Conservation (phyloP, 2,113 vertebrate species). For the Nycticorax nycticorax region DNA sequence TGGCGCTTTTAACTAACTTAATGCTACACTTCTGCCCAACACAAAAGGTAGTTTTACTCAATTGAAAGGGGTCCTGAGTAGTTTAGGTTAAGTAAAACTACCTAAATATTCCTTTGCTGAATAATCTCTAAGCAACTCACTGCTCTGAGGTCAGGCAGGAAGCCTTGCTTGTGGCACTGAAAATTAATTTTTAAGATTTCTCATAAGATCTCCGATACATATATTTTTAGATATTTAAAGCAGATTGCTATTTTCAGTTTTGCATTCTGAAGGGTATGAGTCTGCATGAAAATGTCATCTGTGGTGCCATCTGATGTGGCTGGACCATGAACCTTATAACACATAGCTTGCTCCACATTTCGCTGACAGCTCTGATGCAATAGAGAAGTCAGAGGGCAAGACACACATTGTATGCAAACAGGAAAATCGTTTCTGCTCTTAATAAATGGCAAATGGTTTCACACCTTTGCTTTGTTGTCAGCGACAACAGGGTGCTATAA, state of each 20-base stretch:
- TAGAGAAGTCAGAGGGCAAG: slow-evolving; percentile 32
- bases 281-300: background rate
- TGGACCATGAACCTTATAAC: slow-evolving; percentile 13
- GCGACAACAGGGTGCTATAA: background rate
- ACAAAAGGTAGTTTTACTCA: background rate
- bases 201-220: background rate
- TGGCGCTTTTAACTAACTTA: background rate
- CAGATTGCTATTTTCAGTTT: background rate
- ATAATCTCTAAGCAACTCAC: background rate
- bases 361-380: slow-evolving; percentile 18
- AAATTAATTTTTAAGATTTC: background rate
- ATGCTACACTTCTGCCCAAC: background rate
- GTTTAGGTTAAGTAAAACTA: background rate
- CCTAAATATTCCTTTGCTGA: background rate
- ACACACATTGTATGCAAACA: slow-evolving; percentile 29
- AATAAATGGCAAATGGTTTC: background rate
- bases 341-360: background rate
- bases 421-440: slow-evolving; percentile 21
- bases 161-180: background rate
- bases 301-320: background rate
- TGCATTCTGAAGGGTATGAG: background rate
- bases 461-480: background rate
- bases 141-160: background rate
- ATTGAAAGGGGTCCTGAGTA: background rate
- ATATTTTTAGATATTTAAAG: background rate